Evolutionary conservation across 23 tunicate genomes (phyloP).

Genomic region (Pegea sp.): DNA sequence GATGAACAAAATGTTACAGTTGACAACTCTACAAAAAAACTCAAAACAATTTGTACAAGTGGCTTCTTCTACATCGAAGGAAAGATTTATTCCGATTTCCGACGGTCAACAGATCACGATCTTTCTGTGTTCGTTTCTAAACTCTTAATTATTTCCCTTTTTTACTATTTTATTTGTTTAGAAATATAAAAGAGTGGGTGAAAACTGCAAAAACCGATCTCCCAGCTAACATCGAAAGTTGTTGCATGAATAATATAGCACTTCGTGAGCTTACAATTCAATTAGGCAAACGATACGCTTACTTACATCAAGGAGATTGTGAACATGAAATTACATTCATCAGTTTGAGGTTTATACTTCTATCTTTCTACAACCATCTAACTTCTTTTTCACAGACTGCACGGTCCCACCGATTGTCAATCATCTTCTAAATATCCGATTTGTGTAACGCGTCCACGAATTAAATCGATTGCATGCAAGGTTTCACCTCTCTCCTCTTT

Average conservation of each 20-base stretch:
- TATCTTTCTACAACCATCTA: no score
- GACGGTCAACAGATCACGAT: slow-evolving; percentile 18
- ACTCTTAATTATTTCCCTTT: no score
- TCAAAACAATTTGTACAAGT: slow-evolving; percentile 46
- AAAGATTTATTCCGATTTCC: slow-evolving; percentile 55
- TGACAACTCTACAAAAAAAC: slow-evolving; percentile 9
- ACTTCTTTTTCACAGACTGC: no score
- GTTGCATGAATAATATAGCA: slow-evolving; percentile 33
- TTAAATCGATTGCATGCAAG: slow-evolving; percentile 13
- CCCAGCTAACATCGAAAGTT: slow-evolving; percentile 7
- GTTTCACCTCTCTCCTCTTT: no score
- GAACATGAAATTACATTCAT: slow-evolving; percentile 59
- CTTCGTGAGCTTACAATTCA: slow-evolving; percentile 57
- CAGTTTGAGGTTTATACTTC: slow-evolving; percentile 73
- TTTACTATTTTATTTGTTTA: not conserved
- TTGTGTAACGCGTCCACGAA: slow-evolving; percentile 5
- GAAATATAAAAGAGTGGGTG: slow-evolving; percentile 20
- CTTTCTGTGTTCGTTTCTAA: no score
- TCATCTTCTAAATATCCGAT: slow-evolving; percentile 25
- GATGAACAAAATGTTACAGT: slow-evolving; percentile 46
- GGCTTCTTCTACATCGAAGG: slow-evolving; percentile 55
- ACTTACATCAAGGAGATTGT: slow-evolving; percentile 75
- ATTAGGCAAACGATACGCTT: slow-evolving; percentile 53
- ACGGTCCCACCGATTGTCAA: slow-evolving; percentile 23
- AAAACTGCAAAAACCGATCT: slow-evolving; percentile 13